Base-by-base conservation (phyloP, 2,888 invertebrate species). In the Bursaphelenchus okinawaensis region DNA sequence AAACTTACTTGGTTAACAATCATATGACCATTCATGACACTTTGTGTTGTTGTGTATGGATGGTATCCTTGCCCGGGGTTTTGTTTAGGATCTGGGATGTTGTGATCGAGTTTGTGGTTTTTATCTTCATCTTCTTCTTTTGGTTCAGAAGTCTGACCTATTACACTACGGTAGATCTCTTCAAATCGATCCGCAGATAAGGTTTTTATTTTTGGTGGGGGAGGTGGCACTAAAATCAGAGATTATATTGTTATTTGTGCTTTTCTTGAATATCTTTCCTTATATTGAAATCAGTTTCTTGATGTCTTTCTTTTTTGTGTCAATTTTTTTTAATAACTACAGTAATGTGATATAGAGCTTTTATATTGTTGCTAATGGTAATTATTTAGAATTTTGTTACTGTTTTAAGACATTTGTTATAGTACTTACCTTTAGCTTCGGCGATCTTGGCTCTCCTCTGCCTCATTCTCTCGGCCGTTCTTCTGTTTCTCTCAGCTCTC, bases 401-500 rank as follows among this genome's bases (percentile, higher is more conserved):
- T 40, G 40, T 40, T 40, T 40, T 9, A 40, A 40, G 40, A 40
- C 16, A n/a, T 9, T n/a, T 40, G 16, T 40, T 12, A 40, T 40
- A n/a, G n/a, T 16, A 20, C 57, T 57, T 61, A 24, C 61, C 59
- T 19, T 55, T 16, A n/a, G 69, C 50, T 27, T 66, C 58, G 22
- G 67, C 68, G 28, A 67, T 54, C 27, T 70, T 26, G 7, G 68
- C 68, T 9, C 68, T 23, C 52, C 70, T 54, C 20, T 55, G 58
- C 12, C 68, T 55, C 68, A 67, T 67, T 19, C 68, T 55, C 28
- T 67, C 68, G 7, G 68, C 68, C 19, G 68, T 67, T 31, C 69
- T 51, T 23, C 62, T 54, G 50, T 67, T 67, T 24, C 68, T 54
- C 16, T 70, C 51, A 1, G 69, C 69, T n/a, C 68, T 54, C 51